Evolutionary conservation across 2,797 vertebrate species (phyloP).

Genomic region (Phoxinus dragarum): DNA sequence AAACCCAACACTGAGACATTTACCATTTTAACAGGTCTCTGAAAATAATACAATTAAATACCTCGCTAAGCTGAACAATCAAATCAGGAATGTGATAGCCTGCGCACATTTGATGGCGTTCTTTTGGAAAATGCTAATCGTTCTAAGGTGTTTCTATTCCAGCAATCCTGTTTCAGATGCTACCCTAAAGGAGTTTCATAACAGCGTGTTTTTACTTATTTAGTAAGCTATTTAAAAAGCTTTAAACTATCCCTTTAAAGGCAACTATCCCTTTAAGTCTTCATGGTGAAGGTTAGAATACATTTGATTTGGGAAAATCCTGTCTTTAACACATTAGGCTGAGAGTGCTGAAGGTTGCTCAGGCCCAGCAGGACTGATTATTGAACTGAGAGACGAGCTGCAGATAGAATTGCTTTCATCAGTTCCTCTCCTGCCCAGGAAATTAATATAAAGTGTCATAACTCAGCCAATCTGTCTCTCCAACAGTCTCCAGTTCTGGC

Average conservation of each 20-base stretch:
- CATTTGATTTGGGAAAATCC: conserved; percentile 3
- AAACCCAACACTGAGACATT: conserved; percentile 23
- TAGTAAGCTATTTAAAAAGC: conserved; percentile 2
- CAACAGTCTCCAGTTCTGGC: background rate
- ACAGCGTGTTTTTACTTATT: conserved; percentile 7
- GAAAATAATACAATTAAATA: conserved; percentile 33
- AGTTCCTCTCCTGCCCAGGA: conserved; percentile 27
- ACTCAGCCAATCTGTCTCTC: background rate
- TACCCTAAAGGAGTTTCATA: conserved; percentile 16
- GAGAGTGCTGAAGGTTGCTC: background rate
- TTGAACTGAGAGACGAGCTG: conserved; percentile 7
- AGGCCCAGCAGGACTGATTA: background rate
- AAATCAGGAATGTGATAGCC: conserved; percentile 40
- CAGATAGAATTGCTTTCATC: conserved; percentile 18
- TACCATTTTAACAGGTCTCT: conserved; percentile 24
- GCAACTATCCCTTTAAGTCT: no score
- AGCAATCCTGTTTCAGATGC: conserved; percentile 30
- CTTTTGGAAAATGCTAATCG: conserved; percentile 30
- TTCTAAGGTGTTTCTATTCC: conserved; percentile 41
- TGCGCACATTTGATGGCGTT: conserved; percentile 14
- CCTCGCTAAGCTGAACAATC: conserved; percentile 33
- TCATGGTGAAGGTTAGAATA: background rate
- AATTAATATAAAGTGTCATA: conserved; percentile 34
- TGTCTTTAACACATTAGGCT: background rate
- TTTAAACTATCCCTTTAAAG: background rate